These are phyloP conservation scores for Drosophila rubida DNA, from an alignment of 2,888 invertebrate genomes.

Conservation along the genomic window DNA sequence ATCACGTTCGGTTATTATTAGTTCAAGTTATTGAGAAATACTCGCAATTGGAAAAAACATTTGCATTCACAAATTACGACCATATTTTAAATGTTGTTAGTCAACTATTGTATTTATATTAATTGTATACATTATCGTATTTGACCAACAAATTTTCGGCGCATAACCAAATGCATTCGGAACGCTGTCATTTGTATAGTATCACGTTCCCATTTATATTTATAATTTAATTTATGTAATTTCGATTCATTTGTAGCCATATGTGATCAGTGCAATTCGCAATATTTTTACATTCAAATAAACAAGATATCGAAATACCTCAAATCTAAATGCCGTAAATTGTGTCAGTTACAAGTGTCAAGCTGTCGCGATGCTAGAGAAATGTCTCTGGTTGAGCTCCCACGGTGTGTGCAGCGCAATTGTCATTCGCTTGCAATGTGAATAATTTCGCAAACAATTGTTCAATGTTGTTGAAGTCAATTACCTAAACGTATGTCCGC, in stretches of 20 bases:
- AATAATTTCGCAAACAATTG: constrained; percentile 35
- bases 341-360: constrained; percentile 18
- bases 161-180: constrained; percentile 5
- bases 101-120: constrained; percentile 43
- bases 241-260: constrained; percentile 11
- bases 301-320: neutral
- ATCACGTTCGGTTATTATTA: constrained; percentile 10
- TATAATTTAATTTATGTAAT: constrained; percentile 23
- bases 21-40: constrained; percentile 16
- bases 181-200: constrained; percentile 19
- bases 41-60: constrained; percentile 17
- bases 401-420: constrained; percentile 36
- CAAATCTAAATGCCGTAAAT: constrained; percentile 14
- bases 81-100: constrained; percentile 36
- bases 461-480: constrained; percentile 51
- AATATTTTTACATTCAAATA: neutral
- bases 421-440: constrained; percentile 27
- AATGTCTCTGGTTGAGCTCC: constrained; percentile 22
- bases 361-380: neutral
- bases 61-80: constrained; percentile 10
- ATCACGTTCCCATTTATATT: constrained; percentile 1
- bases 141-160: constrained; percentile 22
- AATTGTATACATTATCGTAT: constrained; percentile 21
- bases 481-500: constrained; percentile 77
- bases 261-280: constrained; percentile 8